These are phyloP conservation scores for Mimachlamys varia DNA, from an alignment of 2,888 invertebrate species.

Conservation along the genomic window DNA sequence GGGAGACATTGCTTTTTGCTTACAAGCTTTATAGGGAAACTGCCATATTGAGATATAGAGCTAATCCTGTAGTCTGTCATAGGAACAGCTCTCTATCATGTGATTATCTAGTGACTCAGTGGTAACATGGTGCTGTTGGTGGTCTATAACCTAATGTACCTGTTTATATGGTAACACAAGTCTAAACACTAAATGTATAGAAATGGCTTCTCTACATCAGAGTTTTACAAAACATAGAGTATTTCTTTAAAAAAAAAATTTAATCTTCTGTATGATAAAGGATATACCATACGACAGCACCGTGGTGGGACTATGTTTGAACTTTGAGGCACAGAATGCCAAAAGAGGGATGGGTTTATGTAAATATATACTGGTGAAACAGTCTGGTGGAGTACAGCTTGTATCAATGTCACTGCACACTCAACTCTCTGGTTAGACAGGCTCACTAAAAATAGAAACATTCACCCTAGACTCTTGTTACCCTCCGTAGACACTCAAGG, in stretches of 20 bases:
- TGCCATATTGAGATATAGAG: neutral
- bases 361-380: neutral
- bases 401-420: neutral
- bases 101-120: neutral
- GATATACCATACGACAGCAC: too few species aligned
- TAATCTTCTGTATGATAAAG: too few species aligned
- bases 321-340: too few species aligned
- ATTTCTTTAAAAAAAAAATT: too few species aligned
- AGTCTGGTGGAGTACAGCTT: conserved; percentile 21
- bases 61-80: neutral
- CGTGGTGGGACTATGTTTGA: too few species aligned
- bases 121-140: neutral
- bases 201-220: too few species aligned
- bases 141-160: neutral
- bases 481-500: neutral
- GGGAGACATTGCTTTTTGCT: neutral
- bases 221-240: too few species aligned
- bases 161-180: neutral
- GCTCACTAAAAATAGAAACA: neutral
- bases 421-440: conserved; percentile 1
- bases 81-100: neutral
- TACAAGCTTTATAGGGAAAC: neutral
- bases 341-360: too few species aligned
- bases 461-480: neutral
- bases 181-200: neutral